Evolutionary conservation across 1,140 invertebrate species (phyloP), one percentile per base, ranked within the genome.

Genomic region (Cylas formicarius): DNA sequence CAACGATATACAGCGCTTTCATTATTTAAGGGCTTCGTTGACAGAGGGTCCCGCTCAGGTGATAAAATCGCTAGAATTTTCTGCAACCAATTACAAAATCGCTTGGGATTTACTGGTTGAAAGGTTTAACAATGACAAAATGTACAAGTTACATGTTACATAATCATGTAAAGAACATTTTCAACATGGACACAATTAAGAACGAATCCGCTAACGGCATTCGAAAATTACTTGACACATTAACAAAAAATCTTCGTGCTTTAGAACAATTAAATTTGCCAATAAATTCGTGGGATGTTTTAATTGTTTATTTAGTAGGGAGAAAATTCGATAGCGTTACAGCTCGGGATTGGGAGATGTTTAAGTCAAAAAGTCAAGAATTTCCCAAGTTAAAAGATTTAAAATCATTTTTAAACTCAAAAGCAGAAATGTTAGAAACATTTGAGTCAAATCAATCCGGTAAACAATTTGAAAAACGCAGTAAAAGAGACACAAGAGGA

Each of bases 181-280:
- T 47, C 34, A 6, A 33, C 13, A 3, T 16, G 61, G 58, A 52
- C 72, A 72, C 37, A 58, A 69, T 24, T 56, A 3, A 23, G 2
- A 26, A 21, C 2, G 42, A 44, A 11, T 39, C 4, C 0, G 18
- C 42, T 3, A 4, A 7, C 13, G 10, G n/a, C 8, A 11, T 44
- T 10, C 17, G 33, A 10, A 26, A 23, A 11, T 8, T 44, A 9
- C 24, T 9, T 44, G 42, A 44, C 18, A 26, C 4, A 17, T 3
- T 38, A 2, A 24, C 14, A 7, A 44, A 39, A 17, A 18, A 44
- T 38, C 11, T 44, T 3, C 7, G 11, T 4, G 17, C 36, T 11
- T 33, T 44, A 13, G 5, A 44, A 39, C 2, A 2, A 22, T 39
- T 44, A 24, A 18, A 24, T 22, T n/a, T 36, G 20, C 42, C 32